Conservation (phyloP, 2,888 invertebrate genomes). For the Spisula solida region DNA sequence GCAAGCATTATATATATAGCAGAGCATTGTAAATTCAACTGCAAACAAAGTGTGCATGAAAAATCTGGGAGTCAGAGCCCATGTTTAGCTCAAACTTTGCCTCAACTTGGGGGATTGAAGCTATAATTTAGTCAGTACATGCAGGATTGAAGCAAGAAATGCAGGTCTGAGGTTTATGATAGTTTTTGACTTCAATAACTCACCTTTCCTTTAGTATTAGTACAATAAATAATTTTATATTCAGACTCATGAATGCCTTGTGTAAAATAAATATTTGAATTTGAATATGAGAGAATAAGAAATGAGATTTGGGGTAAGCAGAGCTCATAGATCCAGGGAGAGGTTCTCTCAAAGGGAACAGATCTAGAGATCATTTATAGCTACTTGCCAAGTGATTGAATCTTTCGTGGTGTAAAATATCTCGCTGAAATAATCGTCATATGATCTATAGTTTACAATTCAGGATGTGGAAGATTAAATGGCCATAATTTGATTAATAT, state of each 20-base stretch:
- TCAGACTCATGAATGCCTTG: no score
- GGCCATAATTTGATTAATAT: no score
- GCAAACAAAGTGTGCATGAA: not conserved
- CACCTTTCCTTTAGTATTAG: no score
- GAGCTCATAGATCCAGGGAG: not conserved
- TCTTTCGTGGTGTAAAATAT: constrained; percentile 12
- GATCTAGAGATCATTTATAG: not conserved
- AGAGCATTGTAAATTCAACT: not conserved
- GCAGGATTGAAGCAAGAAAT: not conserved
- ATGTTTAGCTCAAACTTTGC: not conserved
- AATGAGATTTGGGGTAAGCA: no score
- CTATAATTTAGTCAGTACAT: not conserved
- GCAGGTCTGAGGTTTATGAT: not conserved
- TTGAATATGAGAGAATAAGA: no score
- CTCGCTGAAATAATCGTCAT: constrained; percentile 23
- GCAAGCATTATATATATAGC: no score
- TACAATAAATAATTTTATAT: not conserved
- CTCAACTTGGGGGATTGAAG: not conserved
- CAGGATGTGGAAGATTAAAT: no score
- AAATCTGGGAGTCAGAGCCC: not conserved
- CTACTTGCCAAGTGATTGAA: constrained; percentile 33
- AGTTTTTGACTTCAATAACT: not conserved
- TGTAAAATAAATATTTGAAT: no score
- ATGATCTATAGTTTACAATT: no score
- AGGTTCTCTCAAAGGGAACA: not conserved